Base-by-base conservation (phyloP, 2,797 vertebrate species). In the Schizopygopsis malacanthus region DNA sequence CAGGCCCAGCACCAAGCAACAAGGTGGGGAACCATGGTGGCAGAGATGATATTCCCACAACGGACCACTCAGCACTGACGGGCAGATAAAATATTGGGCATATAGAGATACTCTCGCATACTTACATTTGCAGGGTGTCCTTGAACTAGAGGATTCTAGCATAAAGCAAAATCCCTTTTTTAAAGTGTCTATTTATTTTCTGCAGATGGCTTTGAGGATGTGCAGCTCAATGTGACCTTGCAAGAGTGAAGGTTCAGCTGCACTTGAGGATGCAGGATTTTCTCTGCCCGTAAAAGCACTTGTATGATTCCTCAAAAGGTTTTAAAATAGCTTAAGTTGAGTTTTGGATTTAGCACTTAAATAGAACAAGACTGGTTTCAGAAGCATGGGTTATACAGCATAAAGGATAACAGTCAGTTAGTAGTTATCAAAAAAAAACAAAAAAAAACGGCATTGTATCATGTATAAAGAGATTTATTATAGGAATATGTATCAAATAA, bases 1-100 rank as follows among this genome's bases (percentile, higher is more conserved):
- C 79, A 86, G 79, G 82, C 85, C 59, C 71, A 85, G 79, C 87
- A 87, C 73, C 63, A 81, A 82, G 89, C 86, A 86, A 84, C 63
- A 28, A 75, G 85, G 86, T 85, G 84, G 82, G 81, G 86, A 72
- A 59, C 65, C 52, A n/a, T 59, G 67, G 78, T 71, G 61, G 61
- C 65, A 76, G 63, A 70, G 65, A 65, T 82, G 78, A 75, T 84
- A 78, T 85, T 88, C 86, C 87, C 86, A 73, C 12, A 81, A 83
- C 63, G 20, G 80, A 79, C 82, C 33, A 81, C 73, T 73, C 67
- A 61, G 81, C 67, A 76, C 75, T 18, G 71, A 71, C 39, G 16
- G 54, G 61, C 54, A 75, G 25, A 77, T 80, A 22, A 56, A 75
- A 69, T 47, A 18, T 39, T 78, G 41, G 63, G 12, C 56, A 65